Evolutionary conservation across 1,140 invertebrate genomes (phyloP).

Genomic region (Drosophila trapezifrons): DNA sequence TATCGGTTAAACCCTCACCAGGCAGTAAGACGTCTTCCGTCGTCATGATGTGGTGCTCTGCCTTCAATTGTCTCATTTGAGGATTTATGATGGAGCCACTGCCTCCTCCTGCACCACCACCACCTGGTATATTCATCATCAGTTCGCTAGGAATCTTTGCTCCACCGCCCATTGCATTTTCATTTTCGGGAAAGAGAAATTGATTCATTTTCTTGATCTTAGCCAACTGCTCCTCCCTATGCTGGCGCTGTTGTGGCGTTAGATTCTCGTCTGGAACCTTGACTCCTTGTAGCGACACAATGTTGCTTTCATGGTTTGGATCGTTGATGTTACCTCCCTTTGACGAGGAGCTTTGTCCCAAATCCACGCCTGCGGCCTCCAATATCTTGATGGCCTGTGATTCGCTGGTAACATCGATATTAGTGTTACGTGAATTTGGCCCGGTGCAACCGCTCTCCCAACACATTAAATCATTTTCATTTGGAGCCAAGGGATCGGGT

Average conservation of each 20-base stretch:
- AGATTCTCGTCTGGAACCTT: conserved; percentile 98
- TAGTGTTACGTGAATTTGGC: conserved; percentile 33
- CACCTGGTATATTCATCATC: conserved; percentile 52
- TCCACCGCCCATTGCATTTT: conserved; percentile 28
- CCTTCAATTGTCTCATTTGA: conserved; percentile 59
- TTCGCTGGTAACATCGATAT: conserved; percentile 28
- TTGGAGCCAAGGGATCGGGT: conserved; percentile 54
- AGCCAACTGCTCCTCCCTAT: conserved; percentile 95
- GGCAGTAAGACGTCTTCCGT: conserved; percentile 54
- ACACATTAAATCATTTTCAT: conserved; percentile 74
- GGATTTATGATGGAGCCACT: conserved; percentile 38
- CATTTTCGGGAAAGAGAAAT: conserved; percentile 93
- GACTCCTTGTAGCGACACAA: conserved; percentile 89
- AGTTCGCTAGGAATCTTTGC: conserved; percentile 37
- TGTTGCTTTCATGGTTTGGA: conserved; percentile 71
- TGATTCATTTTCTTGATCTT: conserved; percentile 96
- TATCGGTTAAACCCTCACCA: conserved; percentile 58
- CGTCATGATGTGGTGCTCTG: conserved; percentile 40
- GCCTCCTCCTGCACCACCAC: conserved; percentile 13
- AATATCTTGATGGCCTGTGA: conserved; percentile 62
- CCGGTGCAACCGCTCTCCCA: conserved; percentile 55
- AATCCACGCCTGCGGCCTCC: conserved; percentile 64
- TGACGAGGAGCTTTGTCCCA: conserved; percentile 29
- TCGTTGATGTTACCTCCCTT: conserved; percentile 44
- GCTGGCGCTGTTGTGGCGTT: conserved; percentile 97